Evolutionary conservation across 2,888 invertebrate genomes (phyloP).

Genomic region (Netelia fuscicornis): DNA sequence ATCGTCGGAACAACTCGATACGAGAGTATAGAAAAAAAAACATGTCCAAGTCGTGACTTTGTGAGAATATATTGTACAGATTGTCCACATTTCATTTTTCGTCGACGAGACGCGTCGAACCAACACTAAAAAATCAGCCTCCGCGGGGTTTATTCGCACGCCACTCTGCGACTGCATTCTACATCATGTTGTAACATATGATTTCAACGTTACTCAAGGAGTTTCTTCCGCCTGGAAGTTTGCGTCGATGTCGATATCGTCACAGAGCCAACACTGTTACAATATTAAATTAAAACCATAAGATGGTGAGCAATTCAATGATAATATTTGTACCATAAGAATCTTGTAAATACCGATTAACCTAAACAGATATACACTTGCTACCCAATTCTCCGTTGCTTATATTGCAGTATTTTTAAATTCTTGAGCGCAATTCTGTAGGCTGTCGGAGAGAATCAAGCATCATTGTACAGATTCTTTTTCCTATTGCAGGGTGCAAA

Average conservation of each 20-base stretch:
- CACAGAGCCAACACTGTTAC: slow-evolving; percentile 75
- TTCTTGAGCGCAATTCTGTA: neutral
- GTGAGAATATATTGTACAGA: neutral
- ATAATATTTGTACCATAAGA: neutral
- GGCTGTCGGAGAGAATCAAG: neutral
- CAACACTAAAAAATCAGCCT: neutral
- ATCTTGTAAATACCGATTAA: slow-evolving; percentile 37
- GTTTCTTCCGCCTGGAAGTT: slow-evolving; percentile 72
- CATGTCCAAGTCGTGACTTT: neutral
- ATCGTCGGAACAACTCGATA: neutral
- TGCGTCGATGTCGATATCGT: slow-evolving; percentile 73
- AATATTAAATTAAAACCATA: slow-evolving; percentile 74
- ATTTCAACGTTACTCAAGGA: slow-evolving; percentile 47
- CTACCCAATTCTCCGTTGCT: neutral
- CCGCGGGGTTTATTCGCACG: neutral
- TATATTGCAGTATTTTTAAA: neutral
- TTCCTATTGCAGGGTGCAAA: slow-evolving; percentile 94
- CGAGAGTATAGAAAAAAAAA: neutral
- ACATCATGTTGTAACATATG: slow-evolving; percentile 50
- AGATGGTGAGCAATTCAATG: slow-evolving; percentile 77
- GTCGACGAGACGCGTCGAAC: neutral
- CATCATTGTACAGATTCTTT: neutral
- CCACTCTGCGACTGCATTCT: slow-evolving; percentile 10
- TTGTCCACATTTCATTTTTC: neutral
- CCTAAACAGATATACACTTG: slow-evolving; percentile 2